Conservation (phyloP, 2,113 vertebrate genomes). For the Dascyllus trimaculatus region DNA sequence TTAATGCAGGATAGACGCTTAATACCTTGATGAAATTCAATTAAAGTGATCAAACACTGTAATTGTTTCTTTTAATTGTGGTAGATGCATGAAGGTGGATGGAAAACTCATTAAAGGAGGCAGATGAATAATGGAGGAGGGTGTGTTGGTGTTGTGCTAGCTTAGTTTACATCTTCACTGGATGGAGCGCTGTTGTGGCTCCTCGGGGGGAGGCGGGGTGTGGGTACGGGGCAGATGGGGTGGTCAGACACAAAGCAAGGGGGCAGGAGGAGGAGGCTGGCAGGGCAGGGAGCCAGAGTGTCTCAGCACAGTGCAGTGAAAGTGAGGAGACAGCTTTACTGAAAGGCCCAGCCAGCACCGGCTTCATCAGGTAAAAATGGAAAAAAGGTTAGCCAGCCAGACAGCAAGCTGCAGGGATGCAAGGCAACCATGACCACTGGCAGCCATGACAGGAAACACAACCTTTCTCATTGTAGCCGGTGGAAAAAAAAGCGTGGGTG, state of each 20-base stretch:
- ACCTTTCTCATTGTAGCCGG: slow-evolving; percentile 55
- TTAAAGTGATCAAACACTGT: slow-evolving; percentile 65
- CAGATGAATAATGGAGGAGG: slow-evolving; percentile 84
- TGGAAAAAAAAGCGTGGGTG: slow-evolving; percentile 49
- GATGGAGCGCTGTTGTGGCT: slow-evolving; percentile 49
- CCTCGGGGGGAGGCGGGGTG: slow-evolving; percentile 12
- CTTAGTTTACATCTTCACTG: slow-evolving; percentile 82
- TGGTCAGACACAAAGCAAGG: slow-evolving; percentile 52
- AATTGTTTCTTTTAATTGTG: slow-evolving; percentile 70
- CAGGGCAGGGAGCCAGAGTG: slow-evolving; percentile 64
- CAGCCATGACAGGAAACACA: slow-evolving; percentile 63
- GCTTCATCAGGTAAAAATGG: slow-evolving; percentile 84
- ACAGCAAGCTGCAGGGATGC: slow-evolving; percentile 32
- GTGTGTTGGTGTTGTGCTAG: slow-evolving; percentile 73
- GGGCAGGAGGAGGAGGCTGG: slow-evolving; percentile 33
- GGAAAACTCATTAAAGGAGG: slow-evolving; percentile 85
- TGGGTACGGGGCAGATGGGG: slow-evolving; percentile 20
- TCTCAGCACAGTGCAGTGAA: slow-evolving; percentile 70
- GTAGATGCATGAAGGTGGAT: slow-evolving; percentile 74
- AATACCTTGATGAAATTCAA: slow-evolving; percentile 34
- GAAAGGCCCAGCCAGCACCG: slow-evolving; percentile 56
- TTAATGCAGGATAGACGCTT: slow-evolving; percentile 1
- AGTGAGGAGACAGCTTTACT: slow-evolving; percentile 77
- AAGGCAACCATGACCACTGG: slow-evolving; percentile 35
- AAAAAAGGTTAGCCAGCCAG: slow-evolving; percentile 76